phyloP scores from a whole-genome alignment of 1,140 invertebrate species.

The Sesamia nonagrioides region DNA sequence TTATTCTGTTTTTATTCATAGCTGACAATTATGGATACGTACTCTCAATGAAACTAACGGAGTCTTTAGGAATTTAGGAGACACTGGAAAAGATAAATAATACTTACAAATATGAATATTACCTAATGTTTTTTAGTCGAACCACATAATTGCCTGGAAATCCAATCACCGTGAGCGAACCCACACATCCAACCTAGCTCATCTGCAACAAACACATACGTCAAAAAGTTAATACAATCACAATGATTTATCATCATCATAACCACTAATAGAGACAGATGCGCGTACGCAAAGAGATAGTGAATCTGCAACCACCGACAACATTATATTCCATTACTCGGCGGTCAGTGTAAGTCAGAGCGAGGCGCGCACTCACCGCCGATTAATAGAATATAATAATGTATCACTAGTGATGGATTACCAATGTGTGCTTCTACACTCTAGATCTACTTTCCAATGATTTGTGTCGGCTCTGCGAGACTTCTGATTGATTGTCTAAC shows the following conservation, averaged over 20 bases:
- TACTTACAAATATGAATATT: no score
- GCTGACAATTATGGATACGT: no score
- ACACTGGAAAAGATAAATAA: no score
- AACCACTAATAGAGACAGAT: conserved; percentile 19
- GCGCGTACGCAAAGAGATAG: conserved; percentile 23
- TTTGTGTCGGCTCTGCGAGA: neutral
- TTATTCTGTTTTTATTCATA: neutral
- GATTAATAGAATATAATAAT: conserved; percentile 6
- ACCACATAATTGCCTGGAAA: neutral
- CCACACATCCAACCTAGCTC: neutral
- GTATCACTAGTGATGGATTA: neutral
- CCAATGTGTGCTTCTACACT: neutral
- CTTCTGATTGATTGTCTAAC: neutral
- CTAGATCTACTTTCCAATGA: conserved; percentile 21
- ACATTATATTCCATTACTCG: no score
- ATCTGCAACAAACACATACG: neutral
- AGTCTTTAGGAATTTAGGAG: no score
- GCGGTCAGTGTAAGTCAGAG: no score
- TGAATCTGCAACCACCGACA: conserved; percentile 11
- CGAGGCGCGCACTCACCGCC: neutral
- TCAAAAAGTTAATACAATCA: conserved; percentile 14
- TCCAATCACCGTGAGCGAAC: neutral
- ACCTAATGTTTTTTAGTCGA: no score
- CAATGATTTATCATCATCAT: conserved; percentile 16
- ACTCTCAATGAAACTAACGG: no score